Percentiles rank a stretch among this genome's conserved stretches.
Evolutionary conservation across 2,797 vertebrate species (phyloP).

Genomic region (Anguilla marmorata): DNA sequence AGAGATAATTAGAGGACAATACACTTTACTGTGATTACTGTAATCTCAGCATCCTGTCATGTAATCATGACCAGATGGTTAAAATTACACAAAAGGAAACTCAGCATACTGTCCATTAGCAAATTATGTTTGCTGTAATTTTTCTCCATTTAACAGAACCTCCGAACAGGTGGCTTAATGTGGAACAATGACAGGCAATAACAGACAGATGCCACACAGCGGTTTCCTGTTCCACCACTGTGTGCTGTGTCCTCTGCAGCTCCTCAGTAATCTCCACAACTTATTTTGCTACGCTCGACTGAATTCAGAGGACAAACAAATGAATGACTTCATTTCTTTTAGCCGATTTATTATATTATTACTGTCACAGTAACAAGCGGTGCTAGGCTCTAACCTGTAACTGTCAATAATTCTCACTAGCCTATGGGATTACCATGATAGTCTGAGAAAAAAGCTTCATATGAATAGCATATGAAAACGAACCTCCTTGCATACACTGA

Average conservation of each 20-base stretch:
- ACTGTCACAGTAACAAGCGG: not conserved
- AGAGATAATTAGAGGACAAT: not conserved
- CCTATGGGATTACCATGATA: not conserved
- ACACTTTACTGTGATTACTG: not conserved
- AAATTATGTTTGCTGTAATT: not conserved
- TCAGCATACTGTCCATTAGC: not conserved
- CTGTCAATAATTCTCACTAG: not conserved
- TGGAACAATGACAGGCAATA: not conserved
- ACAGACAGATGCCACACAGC: not conserved
- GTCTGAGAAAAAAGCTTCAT: not conserved
- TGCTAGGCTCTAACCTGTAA: not conserved
- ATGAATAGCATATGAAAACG: not conserved
- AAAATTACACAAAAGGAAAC: not conserved
- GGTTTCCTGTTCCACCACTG: not conserved
- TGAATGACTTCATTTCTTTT: not conserved
- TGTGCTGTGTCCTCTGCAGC: not conserved
- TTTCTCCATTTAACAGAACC: not conserved
- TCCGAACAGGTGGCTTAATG: not conserved
- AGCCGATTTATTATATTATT: conserved; percentile 4
- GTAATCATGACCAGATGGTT: conserved; percentile 1
- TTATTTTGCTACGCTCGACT: not conserved
- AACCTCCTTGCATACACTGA: not conserved
- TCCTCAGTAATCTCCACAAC: no score
- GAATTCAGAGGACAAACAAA: not conserved
- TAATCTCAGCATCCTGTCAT: not conserved